phyloP scores from a whole-genome alignment of 2,888 invertebrate species.

The Ormyrus pomaceus region DNA sequence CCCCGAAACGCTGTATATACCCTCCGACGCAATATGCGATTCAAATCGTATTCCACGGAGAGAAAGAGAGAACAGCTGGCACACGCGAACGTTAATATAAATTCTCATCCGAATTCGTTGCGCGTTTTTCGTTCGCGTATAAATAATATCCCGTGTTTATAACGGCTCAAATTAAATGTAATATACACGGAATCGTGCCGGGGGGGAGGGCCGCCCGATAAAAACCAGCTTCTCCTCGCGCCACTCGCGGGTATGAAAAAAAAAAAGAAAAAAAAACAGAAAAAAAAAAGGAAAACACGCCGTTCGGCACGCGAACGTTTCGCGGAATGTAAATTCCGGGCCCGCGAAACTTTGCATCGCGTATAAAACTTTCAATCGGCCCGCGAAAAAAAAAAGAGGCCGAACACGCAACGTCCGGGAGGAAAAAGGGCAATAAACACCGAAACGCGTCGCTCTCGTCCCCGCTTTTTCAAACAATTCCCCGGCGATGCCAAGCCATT shows the following conservation, averaged over 20 bases:
- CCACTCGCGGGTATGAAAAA: neutral
- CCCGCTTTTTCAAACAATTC: neutral
- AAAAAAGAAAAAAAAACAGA: neutral
- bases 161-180: conserved; percentile 6
- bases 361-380: conserved; percentile 10
- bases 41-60: neutral
- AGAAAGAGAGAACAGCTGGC: neutral
- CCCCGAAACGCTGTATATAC: neutral
- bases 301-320: too few species aligned
- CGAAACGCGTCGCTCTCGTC: neutral
- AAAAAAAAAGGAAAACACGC: neutral
- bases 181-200: neutral
- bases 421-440: conserved; percentile 17
- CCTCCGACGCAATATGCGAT: neutral
- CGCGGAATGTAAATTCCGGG: neutral
- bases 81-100: neutral
- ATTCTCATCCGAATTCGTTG: neutral
- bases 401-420: neutral
- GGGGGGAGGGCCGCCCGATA: too few species aligned
- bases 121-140: neutral
- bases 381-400: neutral
- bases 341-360: neutral
- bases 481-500: neutral
- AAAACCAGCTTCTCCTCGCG: too few species aligned
- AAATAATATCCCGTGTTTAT: conserved; percentile 9